These are phyloP conservation scores for Pseudomyrmex concolor DNA, from an alignment of 1,140 invertebrate species.

Conservation along the genomic window DNA sequence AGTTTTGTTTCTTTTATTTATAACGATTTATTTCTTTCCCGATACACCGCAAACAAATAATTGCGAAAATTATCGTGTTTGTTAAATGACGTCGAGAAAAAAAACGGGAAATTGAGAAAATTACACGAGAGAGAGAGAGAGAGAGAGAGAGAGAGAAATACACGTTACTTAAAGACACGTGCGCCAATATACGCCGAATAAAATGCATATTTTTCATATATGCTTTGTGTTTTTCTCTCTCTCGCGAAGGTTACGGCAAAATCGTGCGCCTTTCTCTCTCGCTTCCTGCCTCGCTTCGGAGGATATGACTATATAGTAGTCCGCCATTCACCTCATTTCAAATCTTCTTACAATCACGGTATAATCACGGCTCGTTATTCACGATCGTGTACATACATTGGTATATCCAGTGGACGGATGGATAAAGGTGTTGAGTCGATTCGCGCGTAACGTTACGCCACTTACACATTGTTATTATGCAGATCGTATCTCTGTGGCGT, in stretches of 20 bases:
- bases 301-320: not conserved
- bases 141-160: not conserved
- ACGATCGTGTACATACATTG: constrained; percentile 17
- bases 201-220: constrained; percentile 64
- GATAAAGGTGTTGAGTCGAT: constrained; percentile 25
- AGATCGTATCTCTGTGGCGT: not conserved
- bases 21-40: too few species aligned
- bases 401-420: not conserved
- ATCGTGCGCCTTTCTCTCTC: constrained; percentile 17
- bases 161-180: not conserved
- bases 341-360: constrained; percentile 27
- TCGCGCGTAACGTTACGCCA: constrained; percentile 18
- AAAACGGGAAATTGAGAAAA: constrained; percentile 27
- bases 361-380: constrained; percentile 21
- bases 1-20: too few species aligned
- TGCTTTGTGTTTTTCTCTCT: constrained; percentile 35
- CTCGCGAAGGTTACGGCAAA: not conserved
- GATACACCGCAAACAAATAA: not conserved
- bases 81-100: constrained; percentile 19
- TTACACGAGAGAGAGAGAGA: not conserved
- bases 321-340: constrained; percentile 38
- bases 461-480: constrained; percentile 29
- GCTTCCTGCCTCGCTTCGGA: constrained; percentile 26
- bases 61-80: not conserved
- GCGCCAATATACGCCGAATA: constrained; percentile 34